These are phyloP conservation scores for Entomyzon cyanotis DNA, from an alignment of 2,113 vertebrate species.

Conservation along the genomic window DNA sequence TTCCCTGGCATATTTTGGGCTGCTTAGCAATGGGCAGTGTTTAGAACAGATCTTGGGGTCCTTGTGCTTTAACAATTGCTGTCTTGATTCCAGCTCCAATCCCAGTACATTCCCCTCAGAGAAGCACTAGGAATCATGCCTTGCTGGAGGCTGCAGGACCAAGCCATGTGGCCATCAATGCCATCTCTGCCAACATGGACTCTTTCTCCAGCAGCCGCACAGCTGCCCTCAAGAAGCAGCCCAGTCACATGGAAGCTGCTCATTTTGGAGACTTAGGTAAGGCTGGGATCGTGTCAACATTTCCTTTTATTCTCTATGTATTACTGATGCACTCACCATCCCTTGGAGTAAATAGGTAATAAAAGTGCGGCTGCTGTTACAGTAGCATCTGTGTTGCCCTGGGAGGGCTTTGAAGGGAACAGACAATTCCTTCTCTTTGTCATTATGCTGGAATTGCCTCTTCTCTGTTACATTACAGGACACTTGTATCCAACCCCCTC, in stretches of 20 bases:
- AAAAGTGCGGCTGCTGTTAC: neutral
- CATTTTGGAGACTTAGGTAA: conserved; percentile 98
- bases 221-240: conserved; percentile 95
- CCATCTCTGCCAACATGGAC: conserved; percentile 99
- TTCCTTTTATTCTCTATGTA: accelerated
- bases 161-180: conserved; percentile 96
- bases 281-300: accelerated
- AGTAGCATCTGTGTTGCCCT: neutral
- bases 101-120: conserved; percentile 84
- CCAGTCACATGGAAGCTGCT: conserved; percentile 95
- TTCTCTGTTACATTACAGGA: neutral
- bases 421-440: neutral
- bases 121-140: conserved; percentile 86
- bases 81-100: conserved; percentile 62
- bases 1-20: neutral
- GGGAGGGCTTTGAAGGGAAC: neutral
- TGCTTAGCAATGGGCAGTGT: neutral
- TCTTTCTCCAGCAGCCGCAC: conserved; percentile 94
- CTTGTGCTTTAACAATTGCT: neutral
- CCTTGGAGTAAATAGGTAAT: neutral
- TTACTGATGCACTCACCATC: neutral
- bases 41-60: neutral
- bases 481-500: accelerated
- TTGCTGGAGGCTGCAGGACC: conserved; percentile 93
- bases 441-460: neutral